A percentile compares a stretch with the other conserved stretches of the same genome.
Evolutionary conservation across 2,797 vertebrate species (phyloP).

Genomic region (Falco concolor): DNA sequence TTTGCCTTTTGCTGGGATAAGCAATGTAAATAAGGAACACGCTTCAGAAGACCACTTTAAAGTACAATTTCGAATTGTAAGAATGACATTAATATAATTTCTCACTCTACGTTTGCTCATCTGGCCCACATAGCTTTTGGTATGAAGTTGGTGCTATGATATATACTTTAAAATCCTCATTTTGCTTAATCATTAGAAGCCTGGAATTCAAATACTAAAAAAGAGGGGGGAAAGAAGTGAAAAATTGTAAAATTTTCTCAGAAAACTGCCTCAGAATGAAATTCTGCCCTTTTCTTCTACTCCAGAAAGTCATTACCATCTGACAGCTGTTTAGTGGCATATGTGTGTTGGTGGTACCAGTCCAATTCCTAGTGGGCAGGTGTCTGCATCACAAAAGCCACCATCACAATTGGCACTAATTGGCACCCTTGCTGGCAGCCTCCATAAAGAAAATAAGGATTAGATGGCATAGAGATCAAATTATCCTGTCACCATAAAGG

Average conservation of each 20-base stretch:
- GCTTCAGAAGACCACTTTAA: neutral
- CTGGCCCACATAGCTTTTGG: neutral
- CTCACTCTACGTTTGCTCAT: neutral
- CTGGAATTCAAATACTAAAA: neutral
- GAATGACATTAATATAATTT: neutral
- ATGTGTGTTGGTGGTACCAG: slow-evolving; percentile 71
- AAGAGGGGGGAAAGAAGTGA: neutral
- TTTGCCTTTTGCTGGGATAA: neutral
- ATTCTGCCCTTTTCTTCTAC: slow-evolving; percentile 60
- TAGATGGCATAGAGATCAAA: slow-evolving; percentile 67
- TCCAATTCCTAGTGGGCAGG: slow-evolving; percentile 71
- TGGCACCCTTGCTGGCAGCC: slow-evolving; percentile 62
- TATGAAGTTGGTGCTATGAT: neutral
- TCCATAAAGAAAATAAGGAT: slow-evolving; percentile 49
- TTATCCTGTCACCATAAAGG: slow-evolving; percentile 65
- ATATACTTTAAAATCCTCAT: neutral
- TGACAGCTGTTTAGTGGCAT: slow-evolving; percentile 71
- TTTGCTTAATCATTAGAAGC: neutral
- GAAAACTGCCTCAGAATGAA: slow-evolving; percentile 60
- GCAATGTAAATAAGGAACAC: neutral
- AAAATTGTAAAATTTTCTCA: slow-evolving; percentile 49
- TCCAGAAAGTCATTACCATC: slow-evolving; percentile 68
- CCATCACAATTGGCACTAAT: slow-evolving; percentile 70
- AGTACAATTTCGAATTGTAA: neutral
- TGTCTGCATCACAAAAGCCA: slow-evolving; percentile 71